Base-by-base conservation (phyloP, 2,797 vertebrate genomes). In the Hippopotamyrus pictus region DNA sequence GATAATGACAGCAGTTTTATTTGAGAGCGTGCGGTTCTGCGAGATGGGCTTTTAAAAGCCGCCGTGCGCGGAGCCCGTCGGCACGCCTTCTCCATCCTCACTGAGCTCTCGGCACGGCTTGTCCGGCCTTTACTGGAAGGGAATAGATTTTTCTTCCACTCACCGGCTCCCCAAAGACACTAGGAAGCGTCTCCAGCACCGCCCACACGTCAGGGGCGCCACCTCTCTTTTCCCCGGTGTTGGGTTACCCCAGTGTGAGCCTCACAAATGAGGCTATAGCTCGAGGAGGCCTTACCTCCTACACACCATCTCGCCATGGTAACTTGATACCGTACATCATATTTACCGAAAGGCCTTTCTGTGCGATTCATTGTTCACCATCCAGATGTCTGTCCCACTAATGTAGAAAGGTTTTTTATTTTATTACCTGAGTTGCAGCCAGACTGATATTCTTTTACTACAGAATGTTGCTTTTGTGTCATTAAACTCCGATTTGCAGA, bases 1-100 rank as follows among this genome's bases (percentile, higher is more conserved):
- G 83, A 50, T 85, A 50, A 85, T 85, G 83, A 85, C 48, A n/a
- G 79, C 83, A 85, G 83, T 85, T 85, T 85, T 51, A 85, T 85
- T 85, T 85, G 83, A 85, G 22, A 51, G 48, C 83, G 11, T 51
- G 22, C 6, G 44, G 44, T 50, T 51, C 48, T 85, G 79, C 8
- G 41, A 51, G 83, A 85, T 51, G 46, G 22, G 83, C 83, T 51
- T 85, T 85, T 85, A 85, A 85, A 85, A 85, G 48, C 83, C 83
- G 44, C n/a, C 7, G 44, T 25, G 83, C 46, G 11, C 3, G 0
- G 48, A 9, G 29, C n/a, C 8, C 1, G n/a, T 11, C 50, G n/a
- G 76, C 76, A 17, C n/a, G 22, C 12, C 0, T 9, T 22, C 44
- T 1, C 44, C 25, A 2, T 51, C 46, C 83, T 51, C 83, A 7